Evolutionary conservation across 2,113 vertebrate genomes (phyloP), one percentile per base, ranked within the genome.

Genomic region (Peromyscus polionotus): DNA sequence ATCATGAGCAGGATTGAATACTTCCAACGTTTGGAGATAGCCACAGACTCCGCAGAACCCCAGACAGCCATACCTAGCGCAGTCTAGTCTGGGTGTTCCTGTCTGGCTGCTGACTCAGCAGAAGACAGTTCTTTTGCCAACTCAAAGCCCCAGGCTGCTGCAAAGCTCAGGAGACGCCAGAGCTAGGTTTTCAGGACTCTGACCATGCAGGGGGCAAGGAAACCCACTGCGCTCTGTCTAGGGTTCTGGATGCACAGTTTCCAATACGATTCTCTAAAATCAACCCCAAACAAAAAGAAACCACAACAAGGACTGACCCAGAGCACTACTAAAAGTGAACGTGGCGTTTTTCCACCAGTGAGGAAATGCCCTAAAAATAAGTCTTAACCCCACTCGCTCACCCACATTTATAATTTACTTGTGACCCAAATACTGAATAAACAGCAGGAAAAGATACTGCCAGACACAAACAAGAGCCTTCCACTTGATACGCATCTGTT

Each of bases 341-440:
- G 45, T 6, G 45, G 3, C 4, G 1, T 65, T 90, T 57, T 67
- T 51, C 39, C 20, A 11, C 45, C 22, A 90, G 79, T 51, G 65
- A 76, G 59, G 19, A 80, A 88, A 67, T 61, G 42, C 1, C 59
- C 22, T 24, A 51, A 63, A 96, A 59, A 59, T 42, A 95, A 73
- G 9, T 57, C 93, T 77, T 45, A 48, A 92, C 63, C n/a, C 39
- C 51, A 36, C 48, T 54, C 76, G 77, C 33, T 90, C 36, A 51
- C 24, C 63, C 83, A 67, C 67, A 63, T 70, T 95, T 48, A 42
- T 84, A 89, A 93, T 80, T 95, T 94, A 94, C 42, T 90, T 48
- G 68, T 67, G 88, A 90, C 42, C 79, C 93, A 83, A 45, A 87
- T 75, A 63, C 19, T 22, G 72, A 67, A 89, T 79, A 90, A 96